Conservation (phyloP, 2,797 vertebrate genomes). For the Carapus acus region DNA sequence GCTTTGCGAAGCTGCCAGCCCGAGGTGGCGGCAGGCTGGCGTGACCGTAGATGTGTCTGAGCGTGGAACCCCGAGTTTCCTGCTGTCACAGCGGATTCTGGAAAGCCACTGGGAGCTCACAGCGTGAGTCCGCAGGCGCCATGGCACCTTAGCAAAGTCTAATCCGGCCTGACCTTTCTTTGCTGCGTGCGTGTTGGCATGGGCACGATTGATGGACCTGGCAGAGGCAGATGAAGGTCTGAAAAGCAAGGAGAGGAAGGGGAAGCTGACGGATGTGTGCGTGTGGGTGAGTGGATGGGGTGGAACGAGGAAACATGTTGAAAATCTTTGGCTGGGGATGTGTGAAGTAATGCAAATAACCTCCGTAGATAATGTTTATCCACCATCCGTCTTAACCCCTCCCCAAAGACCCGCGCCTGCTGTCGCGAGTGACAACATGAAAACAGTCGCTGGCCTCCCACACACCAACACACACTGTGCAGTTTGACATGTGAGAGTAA, state of each 20-base stretch:
- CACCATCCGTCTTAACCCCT: no score
- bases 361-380: no score
- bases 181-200: constrained; percentile 10
- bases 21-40: constrained; percentile 20
- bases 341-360: no score
- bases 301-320: no score
- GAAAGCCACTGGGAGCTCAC: constrained; percentile 24
- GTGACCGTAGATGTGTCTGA: constrained; percentile 2
- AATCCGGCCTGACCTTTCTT: constrained; percentile 53
- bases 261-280: not conserved
- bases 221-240: constrained; percentile 21
- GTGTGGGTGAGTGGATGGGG: no score
- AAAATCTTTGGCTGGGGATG: no score
- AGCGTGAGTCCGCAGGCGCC: constrained; percentile 24
- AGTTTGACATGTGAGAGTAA: no score
- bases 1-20: constrained; percentile 6
- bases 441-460: no score
- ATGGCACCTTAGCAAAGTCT: constrained; percentile 20
- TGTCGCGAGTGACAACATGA: no score
- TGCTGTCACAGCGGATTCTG: constrained; percentile 22
- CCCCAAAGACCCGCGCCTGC: no score
- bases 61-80: constrained; percentile 21
- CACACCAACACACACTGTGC: no score
- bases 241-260: not conserved
- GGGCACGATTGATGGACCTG: constrained; percentile 14